phyloP scores from a whole-genome alignment of 23 tunicate species.

The Ascidia mentula region DNA sequence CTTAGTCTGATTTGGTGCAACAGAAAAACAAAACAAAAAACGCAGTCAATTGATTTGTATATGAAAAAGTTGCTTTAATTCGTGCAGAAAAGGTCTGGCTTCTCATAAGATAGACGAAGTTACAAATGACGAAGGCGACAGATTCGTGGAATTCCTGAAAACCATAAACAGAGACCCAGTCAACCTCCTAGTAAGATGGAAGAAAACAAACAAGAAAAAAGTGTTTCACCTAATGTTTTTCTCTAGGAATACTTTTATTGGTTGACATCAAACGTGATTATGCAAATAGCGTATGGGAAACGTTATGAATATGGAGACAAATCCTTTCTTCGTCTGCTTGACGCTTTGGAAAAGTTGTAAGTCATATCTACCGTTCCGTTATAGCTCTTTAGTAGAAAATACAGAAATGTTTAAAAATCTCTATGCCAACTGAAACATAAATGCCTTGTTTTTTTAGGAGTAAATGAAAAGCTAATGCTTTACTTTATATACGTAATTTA shows the following conservation, averaged over 20 bases:
- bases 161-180: background rate
- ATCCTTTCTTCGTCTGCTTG: background rate
- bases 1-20: too few species aligned
- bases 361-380: background rate
- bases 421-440: too few species aligned
- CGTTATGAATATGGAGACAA: background rate
- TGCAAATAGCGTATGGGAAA: background rate
- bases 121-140: background rate
- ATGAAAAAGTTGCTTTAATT: too few species aligned
- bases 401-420: too few species aligned
- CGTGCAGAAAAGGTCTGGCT: slow-evolving; percentile 13
- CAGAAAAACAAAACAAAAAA: background rate
- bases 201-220: too few species aligned
- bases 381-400: background rate
- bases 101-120: background rate
- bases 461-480: background rate
- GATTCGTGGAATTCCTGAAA: background rate
- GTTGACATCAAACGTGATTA: background rate
- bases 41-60: background rate
- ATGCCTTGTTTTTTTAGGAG: background rate
- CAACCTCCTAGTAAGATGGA: background rate
- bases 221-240: too few species aligned
- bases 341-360: background rate
- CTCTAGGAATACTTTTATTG: background rate
- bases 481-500: too few species aligned